These are phyloP conservation scores for Falco columbarius DNA, from an alignment of 2,797 vertebrate species.

Conservation along the genomic window DNA sequence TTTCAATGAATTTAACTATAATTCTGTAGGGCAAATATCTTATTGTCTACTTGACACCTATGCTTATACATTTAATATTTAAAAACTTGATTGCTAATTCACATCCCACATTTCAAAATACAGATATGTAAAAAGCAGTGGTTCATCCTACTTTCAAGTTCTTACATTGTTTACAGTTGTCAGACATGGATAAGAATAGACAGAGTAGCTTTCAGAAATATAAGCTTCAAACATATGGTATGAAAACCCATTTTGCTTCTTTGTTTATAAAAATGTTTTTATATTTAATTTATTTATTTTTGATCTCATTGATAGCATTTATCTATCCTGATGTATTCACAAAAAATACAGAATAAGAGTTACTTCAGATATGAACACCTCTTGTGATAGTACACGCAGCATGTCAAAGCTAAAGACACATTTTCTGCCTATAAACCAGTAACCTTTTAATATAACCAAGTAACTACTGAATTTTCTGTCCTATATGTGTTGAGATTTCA, in stretches of 20 bases:
- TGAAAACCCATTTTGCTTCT: background rate
- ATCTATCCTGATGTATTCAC: background rate
- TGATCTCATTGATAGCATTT: background rate
- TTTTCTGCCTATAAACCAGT: background rate
- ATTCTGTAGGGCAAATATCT: background rate
- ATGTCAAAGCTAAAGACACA: background rate
- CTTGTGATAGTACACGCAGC: background rate
- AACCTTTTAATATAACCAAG: constrained; percentile 41
- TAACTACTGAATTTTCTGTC: constrained; percentile 28
- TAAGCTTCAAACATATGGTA: background rate
- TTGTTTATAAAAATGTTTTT: background rate
- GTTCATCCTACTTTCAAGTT: background rate
- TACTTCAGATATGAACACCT: background rate
- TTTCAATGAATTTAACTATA: background rate
- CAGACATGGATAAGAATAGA: background rate
- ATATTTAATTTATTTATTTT: background rate
- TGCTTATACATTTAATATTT: background rate
- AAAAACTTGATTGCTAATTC: background rate
- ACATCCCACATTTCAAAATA: background rate
- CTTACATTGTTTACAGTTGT: background rate
- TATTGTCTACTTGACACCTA: background rate
- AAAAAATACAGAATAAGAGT: background rate
- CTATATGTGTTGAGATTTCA: constrained; percentile 31
- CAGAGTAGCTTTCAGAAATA: background rate
- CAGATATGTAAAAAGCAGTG: background rate